Percentiles rank a stretch among this genome's conserved stretches.
Conservation (phyloP, 2,113 vertebrate genomes). For the Rostratula benghalensis region DNA sequence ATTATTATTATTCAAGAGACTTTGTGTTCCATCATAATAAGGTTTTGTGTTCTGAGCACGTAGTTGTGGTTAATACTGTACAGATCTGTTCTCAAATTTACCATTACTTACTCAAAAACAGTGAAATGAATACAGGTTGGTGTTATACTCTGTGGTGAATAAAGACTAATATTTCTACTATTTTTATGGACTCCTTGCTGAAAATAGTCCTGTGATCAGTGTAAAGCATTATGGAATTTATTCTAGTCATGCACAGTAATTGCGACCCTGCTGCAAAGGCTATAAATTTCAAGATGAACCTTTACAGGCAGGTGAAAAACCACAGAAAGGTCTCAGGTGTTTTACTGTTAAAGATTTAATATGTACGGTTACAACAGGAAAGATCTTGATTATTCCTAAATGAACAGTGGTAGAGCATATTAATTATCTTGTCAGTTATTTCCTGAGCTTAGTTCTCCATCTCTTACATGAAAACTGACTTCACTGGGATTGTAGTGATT, state of each 20-base stretch:
- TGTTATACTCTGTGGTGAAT: neutral
- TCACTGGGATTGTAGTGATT: neutral
- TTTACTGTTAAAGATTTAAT: neutral
- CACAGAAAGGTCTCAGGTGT: neutral
- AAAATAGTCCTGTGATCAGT: neutral
- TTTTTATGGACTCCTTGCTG: neutral
- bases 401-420: neutral
- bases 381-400: conserved; percentile 9
- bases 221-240: neutral
- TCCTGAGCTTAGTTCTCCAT: neutral
- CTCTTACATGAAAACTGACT: neutral
- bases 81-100: neutral
- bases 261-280: neutral
- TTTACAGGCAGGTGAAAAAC: neutral
- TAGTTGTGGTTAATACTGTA: neutral
- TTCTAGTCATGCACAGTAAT: neutral
- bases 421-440: conserved; percentile 33
- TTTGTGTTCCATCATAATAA: neutral
- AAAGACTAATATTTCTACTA: neutral
- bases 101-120: neutral
- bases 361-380: neutral
- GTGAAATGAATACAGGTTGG: neutral
- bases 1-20: neutral
- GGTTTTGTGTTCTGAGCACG: neutral
- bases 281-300: neutral